These are phyloP conservation scores for Hippopotamus amphibius DNA, from an alignment of 2,113 vertebrate species.

Conservation along the genomic window DNA sequence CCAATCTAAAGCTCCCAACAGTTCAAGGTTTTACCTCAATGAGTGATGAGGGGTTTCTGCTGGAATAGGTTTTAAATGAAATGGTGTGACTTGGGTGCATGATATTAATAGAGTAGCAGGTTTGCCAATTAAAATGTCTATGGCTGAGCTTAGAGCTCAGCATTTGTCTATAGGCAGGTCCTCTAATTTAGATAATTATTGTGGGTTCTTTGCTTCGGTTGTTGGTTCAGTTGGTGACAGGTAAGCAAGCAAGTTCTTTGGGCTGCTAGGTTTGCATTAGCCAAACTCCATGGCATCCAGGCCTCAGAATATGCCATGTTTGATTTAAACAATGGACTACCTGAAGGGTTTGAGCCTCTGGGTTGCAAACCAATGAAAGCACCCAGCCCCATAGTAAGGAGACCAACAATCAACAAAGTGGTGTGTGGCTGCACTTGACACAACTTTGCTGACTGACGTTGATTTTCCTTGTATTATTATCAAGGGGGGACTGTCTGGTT, in stretches of 20 bases:
- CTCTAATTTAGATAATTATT: neutral
- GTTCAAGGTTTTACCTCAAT: neutral
- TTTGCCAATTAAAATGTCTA: neutral
- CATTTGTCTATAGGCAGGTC: neutral
- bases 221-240: neutral
- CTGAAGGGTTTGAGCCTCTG: neutral
- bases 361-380: neutral
- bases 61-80: neutral
- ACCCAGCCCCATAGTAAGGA: neutral
- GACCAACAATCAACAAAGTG: neutral
- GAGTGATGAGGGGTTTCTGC: neutral
- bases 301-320: neutral
- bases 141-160: neutral
- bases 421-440: neutral
- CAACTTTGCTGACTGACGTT: neutral
- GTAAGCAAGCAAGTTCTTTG: neutral
- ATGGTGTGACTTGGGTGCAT: neutral
- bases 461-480: neutral
- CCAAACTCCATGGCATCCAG: neutral
- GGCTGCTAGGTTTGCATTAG: neutral
- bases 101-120: neutral
- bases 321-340: neutral
- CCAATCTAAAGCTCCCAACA: neutral
- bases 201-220: neutral
- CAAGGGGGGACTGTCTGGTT: neutral